Base-by-base conservation (phyloP, 1,140 invertebrate species). In the Drosophila takahashii region DNA sequence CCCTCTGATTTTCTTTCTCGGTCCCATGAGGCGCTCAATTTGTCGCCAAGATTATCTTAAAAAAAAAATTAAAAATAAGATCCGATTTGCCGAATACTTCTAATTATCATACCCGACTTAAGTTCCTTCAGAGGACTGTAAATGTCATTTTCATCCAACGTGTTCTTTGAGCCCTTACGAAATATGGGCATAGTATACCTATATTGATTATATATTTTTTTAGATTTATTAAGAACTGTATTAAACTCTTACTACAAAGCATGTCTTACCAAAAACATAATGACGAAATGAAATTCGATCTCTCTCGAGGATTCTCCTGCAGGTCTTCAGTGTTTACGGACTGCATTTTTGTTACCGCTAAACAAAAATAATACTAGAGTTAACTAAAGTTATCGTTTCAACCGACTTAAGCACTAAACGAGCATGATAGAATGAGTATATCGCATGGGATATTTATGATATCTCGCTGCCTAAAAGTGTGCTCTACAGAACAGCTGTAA, bases 111-210 rank as follows among this genome's bases (percentile, higher is more conserved):
- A 92, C 91, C 92, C 6, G 94, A 94, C 59, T 92, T 92, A 72
- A 95, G 94, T 47, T 94, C 93, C 42, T 92, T 92, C 6, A 95
- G 81, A 15, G 94, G 93, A 72, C 93, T 91, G 72, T 93, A 94
- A 3, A 95, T 90, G 92, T 95, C 95, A 8, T 87, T 79, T 16
- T 93, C 92, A 77, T 94, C 93, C 36, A 95, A 77, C 51, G 94
- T 93, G 54, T 92, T 91, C 59, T 93, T 93, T 42, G 92, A 92
- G 8, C 94, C 94, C 76, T 93, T 92, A 32, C 92, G 69, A 76
- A 94, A 94, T 27, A 93, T 93, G 50, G 93, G 93, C 54, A 93
- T 81, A 7, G 93, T 93, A 59, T 93, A 94, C 71, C 93, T 94
- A 45, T 1, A 50, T 11, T 45, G 39, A 34, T 11, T 7, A 22